phyloP scores from a whole-genome alignment of 2,888 invertebrate genomes.

The Conomelus anceps region DNA sequence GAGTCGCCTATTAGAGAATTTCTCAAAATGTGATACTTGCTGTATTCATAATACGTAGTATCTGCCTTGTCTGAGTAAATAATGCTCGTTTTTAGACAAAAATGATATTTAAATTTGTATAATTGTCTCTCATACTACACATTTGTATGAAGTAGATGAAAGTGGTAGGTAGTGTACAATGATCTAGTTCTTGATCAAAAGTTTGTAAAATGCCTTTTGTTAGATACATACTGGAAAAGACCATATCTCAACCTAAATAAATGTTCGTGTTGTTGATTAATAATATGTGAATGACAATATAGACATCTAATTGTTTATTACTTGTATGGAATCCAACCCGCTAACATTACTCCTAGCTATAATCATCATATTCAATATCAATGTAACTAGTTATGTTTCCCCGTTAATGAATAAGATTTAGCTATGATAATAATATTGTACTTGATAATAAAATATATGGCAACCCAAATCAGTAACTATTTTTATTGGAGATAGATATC shows the following conservation, averaged over 20 bases:
- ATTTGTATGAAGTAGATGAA: background rate
- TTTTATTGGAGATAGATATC: too few species aligned
- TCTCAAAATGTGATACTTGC: background rate
- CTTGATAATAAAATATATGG: too few species aligned
- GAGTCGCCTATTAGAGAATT: too few species aligned
- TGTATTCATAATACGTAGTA: background rate
- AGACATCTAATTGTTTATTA: background rate
- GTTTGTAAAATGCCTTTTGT: background rate
- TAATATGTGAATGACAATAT: slow-evolving; percentile 10
- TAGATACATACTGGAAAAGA: background rate
- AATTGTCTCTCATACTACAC: background rate
- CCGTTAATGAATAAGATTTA: background rate
- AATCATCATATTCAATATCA: background rate
- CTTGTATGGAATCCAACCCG: background rate
- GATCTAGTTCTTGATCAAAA: background rate
- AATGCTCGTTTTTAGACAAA: background rate
- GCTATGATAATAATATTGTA: background rate
- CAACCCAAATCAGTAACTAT: too few species aligned
- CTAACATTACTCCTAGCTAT: background rate
- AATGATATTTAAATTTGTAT: background rate
- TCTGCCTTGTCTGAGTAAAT: background rate
- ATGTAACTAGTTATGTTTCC: background rate
- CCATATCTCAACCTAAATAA: background rate
- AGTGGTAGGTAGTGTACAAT: background rate
- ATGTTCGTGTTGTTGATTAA: background rate